Base-by-base conservation (phyloP, 2,113 vertebrate genomes). In the Microcebus lehilahytsara region DNA sequence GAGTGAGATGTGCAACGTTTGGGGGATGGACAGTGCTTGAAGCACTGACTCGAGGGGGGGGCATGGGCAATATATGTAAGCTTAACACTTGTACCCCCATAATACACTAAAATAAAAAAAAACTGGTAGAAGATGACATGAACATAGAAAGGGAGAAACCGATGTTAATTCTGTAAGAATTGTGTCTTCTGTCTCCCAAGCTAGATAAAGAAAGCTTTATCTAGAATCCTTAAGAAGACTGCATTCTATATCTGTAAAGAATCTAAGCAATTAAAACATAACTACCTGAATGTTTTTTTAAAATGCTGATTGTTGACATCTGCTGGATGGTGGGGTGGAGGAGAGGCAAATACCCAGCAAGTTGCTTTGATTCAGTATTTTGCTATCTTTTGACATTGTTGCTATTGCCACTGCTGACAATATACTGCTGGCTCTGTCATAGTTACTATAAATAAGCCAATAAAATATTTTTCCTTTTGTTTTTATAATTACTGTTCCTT, bases 131-230 rank as follows among this genome's bases (percentile, higher is more conserved):
- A 64, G 99, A 99, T 98, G 99, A 99, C 95, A 99, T 99, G 99
- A 99, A 98, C 66, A 99, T 99, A 98, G 99, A 99, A 98, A 99
- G 99, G 77, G 99, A 99, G 88, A 99, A 99, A 99, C 98, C 99
- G 95, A 99, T 99, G 99, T 99, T 99, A 98, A 99, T 99, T 97
- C 99, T 99, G 95, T 99, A 99, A 98, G 99, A 99, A 97, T 99
- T 42, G 98, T 99, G 95, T 99, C 99, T 98, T 99, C 99, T 97
- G 53, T 20, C 17, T 56, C 53, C 99, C 96, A 99, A 99, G 99
- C 99, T 99, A 95, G 99, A 99, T n/a, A 99, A 99, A 99, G 99
- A 99, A 98, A 99, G 99, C 98, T 99, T 99, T 98, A 99, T 99
- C 93, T 99, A 99, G 99, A 98, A 98, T 97, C 97, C 96, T 98